Percentiles rank a stretch among this genome's conserved stretches.
Evolutionary conservation across 2,113 vertebrate genomes (phyloP).

Genomic region (Pimephales promelas): DNA sequence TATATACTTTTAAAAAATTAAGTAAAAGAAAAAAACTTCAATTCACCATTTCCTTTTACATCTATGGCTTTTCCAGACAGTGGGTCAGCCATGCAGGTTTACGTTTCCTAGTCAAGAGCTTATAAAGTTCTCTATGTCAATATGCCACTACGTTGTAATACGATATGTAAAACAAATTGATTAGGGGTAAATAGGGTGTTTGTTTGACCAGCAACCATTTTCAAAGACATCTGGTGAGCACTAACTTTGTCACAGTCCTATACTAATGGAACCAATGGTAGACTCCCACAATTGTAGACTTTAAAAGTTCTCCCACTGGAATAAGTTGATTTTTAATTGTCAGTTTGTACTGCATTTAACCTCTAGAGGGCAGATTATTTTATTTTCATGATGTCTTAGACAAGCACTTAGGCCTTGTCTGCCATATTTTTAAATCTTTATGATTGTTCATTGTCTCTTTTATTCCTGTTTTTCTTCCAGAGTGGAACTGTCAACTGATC

Average conservation of each 20-base stretch:
- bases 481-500: conserved; percentile 93
- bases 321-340: background rate
- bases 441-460: conserved; percentile 9
- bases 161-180: background rate
- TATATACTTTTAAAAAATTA: background rate
- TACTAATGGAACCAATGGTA: background rate
- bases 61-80: background rate
- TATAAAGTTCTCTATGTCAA: background rate
- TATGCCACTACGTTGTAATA: background rate
- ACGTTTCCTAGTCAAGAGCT: background rate
- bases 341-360: background rate
- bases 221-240: background rate
- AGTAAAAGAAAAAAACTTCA: background rate
- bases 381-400: background rate
- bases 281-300: too few relatives aligned
- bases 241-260: background rate
- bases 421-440: background rate
- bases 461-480: conserved; percentile 65
- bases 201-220: background rate
- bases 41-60: background rate
- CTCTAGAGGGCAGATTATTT: background rate
- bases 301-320: background rate
- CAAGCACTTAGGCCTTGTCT: background rate
- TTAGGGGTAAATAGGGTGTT: background rate
- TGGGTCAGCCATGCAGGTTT: background rate